phyloP scores from a whole-genome alignment of 1,140 invertebrate genomes.

The Telenomus remus region DNA sequence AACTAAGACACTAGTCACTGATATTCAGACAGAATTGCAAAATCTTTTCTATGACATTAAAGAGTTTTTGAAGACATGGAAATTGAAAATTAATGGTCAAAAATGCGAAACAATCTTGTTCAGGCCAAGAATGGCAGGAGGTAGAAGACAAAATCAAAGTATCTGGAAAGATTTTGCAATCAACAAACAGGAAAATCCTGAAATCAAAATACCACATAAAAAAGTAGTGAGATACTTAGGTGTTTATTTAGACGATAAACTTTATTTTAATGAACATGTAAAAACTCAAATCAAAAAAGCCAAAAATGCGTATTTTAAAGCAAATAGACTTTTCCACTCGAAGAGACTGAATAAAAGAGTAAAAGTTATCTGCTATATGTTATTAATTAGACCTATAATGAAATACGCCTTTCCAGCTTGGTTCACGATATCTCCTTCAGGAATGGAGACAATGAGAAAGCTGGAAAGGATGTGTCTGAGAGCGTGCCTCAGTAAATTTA shows the following conservation, averaged over 20 bases:
- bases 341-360: background rate
- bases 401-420: background rate
- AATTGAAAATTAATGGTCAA: background rate
- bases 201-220: background rate
- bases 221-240: background rate
- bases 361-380: slow-evolving; percentile 1
- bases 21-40: background rate
- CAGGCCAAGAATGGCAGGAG: background rate
- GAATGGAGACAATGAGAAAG: slow-evolving; percentile 4
- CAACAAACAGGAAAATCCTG: background rate
- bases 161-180: background rate
- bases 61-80: slow-evolving; percentile 11
- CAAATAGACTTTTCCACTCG: background rate
- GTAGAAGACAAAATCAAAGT: background rate
- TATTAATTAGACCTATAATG: background rate
- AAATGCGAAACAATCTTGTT: slow-evolving; percentile 21
- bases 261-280: background rate
- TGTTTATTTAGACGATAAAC: background rate
- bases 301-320: background rate
- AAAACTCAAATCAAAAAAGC: background rate
- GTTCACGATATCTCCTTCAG: background rate
- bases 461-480: slow-evolving; percentile 7
- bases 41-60: slow-evolving; percentile 2
- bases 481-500: background rate
- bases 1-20: background rate